Percentiles rank a stretch among this genome's conserved stretches.
Evolutionary conservation across 2,797 vertebrate genomes (phyloP).

Genomic region (Ptychadena robeensis): DNA sequence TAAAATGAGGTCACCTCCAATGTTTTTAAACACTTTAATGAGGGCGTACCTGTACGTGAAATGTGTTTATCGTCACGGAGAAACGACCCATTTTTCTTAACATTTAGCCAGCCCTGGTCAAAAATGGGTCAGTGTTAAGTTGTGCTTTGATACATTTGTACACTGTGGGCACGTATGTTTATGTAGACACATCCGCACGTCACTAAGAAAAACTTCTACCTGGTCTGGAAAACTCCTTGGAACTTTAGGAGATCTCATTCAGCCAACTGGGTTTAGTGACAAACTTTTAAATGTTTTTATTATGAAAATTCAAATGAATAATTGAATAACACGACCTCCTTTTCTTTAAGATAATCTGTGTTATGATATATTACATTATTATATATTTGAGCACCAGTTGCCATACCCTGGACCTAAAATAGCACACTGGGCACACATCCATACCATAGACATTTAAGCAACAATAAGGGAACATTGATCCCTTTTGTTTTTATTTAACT

Average conservation of each 20-base stretch:
- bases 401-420: too few relatives aligned
- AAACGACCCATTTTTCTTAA: background rate
- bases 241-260: background rate
- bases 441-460: too few relatives aligned
- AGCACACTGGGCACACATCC: too few relatives aligned
- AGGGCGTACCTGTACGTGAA: background rate
- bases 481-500: too few relatives aligned
- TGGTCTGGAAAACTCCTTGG: background rate
- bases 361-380: too few relatives aligned
- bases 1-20: background rate
- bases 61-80: background rate
- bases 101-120: background rate
- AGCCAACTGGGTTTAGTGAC: background rate
- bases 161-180: background rate
- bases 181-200: background rate
- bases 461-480: too few relatives aligned
- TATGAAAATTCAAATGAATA: background rate
- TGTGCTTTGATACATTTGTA: conserved; percentile 9
- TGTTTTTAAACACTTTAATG: background rate
- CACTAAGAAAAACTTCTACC: background rate
- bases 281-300: background rate
- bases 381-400: too few relatives aligned
- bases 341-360: too few relatives aligned
- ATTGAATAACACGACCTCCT: background rate
- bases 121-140: background rate